Evolutionary conservation across 1,140 invertebrate genomes (phyloP).

Genomic region (Drosophila paulistorum): DNA sequence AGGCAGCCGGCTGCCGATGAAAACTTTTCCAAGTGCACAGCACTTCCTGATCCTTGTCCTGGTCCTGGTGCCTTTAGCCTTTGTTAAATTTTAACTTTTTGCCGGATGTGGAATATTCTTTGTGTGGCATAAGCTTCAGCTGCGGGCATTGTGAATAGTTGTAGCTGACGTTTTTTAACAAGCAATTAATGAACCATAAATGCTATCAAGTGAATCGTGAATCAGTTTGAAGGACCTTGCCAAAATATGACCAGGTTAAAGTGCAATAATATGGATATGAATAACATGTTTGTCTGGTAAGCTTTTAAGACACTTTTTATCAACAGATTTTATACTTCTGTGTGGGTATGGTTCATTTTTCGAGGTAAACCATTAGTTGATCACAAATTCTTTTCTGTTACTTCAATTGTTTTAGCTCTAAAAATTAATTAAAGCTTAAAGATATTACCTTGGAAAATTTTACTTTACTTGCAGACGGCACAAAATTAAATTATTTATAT

Average conservation of each 20-base stretch:
- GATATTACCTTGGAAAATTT: too few relatives aligned
- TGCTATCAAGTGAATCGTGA: too few relatives aligned
- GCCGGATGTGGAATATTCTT: conserved; percentile 39
- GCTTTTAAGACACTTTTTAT: too few relatives aligned
- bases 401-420: too few relatives aligned
- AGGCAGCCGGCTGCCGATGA: conserved; percentile 53
- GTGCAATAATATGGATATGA: neutral
- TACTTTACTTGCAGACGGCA: too few relatives aligned
- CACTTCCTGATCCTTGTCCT: conserved; percentile 45
- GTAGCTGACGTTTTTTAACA: neutral
- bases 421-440: too few relatives aligned
- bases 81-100: conserved; percentile 40
- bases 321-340: too few relatives aligned
- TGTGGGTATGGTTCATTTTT: too few relatives aligned
- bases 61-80: conserved; percentile 10
- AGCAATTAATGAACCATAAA: conserved; percentile 12
- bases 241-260: neutral
- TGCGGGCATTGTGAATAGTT: neutral
- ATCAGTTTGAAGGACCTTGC: neutral
- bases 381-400: too few relatives aligned
- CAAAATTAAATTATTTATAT: neutral
- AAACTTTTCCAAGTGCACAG: conserved; percentile 67
- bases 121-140: conserved; percentile 17
- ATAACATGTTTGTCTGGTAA: too few relatives aligned
- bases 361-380: too few relatives aligned